phyloP scores from a whole-genome alignment of 2,113 vertebrate genomes.

The Falco punctatus region DNA sequence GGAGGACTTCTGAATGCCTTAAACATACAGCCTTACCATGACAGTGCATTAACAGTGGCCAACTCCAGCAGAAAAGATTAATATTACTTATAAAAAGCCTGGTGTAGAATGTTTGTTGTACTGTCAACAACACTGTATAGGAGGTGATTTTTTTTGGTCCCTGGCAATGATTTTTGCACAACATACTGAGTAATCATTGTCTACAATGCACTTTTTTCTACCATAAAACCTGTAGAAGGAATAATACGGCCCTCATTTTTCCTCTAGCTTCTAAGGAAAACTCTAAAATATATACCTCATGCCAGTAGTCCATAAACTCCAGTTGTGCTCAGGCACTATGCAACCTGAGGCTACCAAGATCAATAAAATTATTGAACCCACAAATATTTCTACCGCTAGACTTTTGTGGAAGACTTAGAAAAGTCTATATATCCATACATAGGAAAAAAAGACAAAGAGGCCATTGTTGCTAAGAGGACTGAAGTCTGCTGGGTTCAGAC shows the following conservation, averaged over 20 bases:
- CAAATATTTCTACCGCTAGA: constrained; percentile 31
- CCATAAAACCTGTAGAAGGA: constrained; percentile 54
- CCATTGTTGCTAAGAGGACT: background rate
- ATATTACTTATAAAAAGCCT: constrained; percentile 40
- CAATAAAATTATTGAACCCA: constrained; percentile 50
- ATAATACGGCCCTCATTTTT: constrained; percentile 54
- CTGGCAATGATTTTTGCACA: constrained; percentile 54
- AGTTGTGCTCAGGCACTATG: constrained; percentile 9
- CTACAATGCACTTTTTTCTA: constrained; percentile 41
- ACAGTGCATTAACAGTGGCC: background rate
- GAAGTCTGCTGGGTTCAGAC: background rate
- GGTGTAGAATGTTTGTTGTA: constrained; percentile 52
- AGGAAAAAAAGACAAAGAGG: background rate
- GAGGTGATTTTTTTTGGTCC: constrained; percentile 30
- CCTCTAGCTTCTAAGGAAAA: constrained; percentile 35
- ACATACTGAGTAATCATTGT: constrained; percentile 34
- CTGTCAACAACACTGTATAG: constrained; percentile 24
- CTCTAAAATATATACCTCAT: constrained; percentile 44
- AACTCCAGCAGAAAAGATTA: constrained; percentile 45
- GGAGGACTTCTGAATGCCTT: background rate
- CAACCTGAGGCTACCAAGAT: constrained; percentile 31
- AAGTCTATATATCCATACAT: background rate
- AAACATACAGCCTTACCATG: constrained; percentile 5
- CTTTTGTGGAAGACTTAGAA: constrained; percentile 1
- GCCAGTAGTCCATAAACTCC: constrained; percentile 50